Conservation (phyloP, 2,888 invertebrate genomes). For the Agriopis marginaria region DNA sequence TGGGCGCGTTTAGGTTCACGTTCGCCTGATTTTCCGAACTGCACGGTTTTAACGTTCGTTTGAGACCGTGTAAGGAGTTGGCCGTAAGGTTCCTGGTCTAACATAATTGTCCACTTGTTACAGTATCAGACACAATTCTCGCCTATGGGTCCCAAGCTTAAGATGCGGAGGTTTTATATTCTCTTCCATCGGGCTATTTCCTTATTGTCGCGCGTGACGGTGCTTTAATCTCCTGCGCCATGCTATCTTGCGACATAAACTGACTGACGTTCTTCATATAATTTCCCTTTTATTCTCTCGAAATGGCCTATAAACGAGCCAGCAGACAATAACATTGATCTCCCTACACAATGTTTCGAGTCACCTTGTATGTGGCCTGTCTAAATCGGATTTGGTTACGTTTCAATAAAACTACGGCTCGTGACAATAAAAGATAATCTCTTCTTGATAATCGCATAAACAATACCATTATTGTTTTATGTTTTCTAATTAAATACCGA, state of each 20-base stretch:
- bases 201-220: slow-evolving; percentile 51
- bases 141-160: background rate
- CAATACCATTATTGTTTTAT: slow-evolving; percentile 56
- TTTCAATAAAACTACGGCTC: slow-evolving; percentile 46
- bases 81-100: background rate
- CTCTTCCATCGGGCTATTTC: slow-evolving; percentile 31
- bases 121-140: background rate
- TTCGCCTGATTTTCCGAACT: too few species aligned
- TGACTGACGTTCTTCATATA: slow-evolving; percentile 44
- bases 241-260: slow-evolving; percentile 50
- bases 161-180: slow-evolving; percentile 49
- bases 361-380: slow-evolving; percentile 28
- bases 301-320: slow-evolving; percentile 30
- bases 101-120: background rate
- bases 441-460: slow-evolving; percentile 48
- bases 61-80: background rate
- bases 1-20: too few species aligned
- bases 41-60: too few species aligned
- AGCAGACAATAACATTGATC: slow-evolving; percentile 27
- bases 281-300: slow-evolving; percentile 32
- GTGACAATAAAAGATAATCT: slow-evolving; percentile 50
- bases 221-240: slow-evolving; percentile 49
- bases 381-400: slow-evolving; percentile 39
- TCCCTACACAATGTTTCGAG: slow-evolving; percentile 25
- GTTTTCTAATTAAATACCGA: slow-evolving; percentile 55